Percentiles rank a stretch among this genome's conserved stretches.
Conservation (phyloP, 2,888 invertebrate genomes). For the Ptilodon capucinus region DNA sequence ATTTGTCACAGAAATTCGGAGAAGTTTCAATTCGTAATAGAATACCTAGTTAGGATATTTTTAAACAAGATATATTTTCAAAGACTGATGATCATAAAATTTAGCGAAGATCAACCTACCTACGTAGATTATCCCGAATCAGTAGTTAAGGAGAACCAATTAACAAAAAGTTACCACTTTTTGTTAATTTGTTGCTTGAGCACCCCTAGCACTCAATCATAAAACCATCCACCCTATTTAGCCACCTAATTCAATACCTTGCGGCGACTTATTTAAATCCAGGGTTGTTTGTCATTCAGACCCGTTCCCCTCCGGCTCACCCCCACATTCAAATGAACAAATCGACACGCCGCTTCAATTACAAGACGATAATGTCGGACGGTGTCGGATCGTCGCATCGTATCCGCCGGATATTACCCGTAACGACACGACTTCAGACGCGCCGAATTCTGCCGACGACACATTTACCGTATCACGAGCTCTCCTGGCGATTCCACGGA, state of each 20-base stretch:
- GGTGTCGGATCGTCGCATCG: slow-evolving; percentile 53
- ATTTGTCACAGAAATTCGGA: too few relatives aligned
- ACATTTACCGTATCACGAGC: slow-evolving; percentile 60
- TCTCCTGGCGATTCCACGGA: slow-evolving; percentile 30
- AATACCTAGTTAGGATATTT: too few relatives aligned
- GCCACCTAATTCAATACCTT: not conserved
- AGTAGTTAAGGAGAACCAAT: too few relatives aligned
- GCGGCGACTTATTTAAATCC: slow-evolving; percentile 11
- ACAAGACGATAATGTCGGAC: slow-evolving; percentile 66
- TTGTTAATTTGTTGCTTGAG: too few relatives aligned
- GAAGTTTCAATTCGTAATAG: too few relatives aligned
- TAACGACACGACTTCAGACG: slow-evolving; percentile 61
- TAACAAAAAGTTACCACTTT: too few relatives aligned
- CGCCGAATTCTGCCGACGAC: slow-evolving; percentile 71
- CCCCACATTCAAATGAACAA: slow-evolving; percentile 54
- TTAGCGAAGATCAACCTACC: too few relatives aligned
- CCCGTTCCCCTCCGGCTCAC: slow-evolving; percentile 24
- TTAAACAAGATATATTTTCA: too few relatives aligned
- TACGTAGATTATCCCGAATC: too few relatives aligned
- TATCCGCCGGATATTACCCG: slow-evolving; percentile 78
- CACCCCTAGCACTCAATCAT: not conserved
- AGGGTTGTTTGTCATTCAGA: slow-evolving; percentile 11
- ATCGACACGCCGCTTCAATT: slow-evolving; percentile 77
- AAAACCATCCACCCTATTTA: not conserved
- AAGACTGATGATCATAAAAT: too few relatives aligned